Evolutionary conservation across 2,888 invertebrate species (phyloP).

Genomic region (Latrodectus hesperus): DNA sequence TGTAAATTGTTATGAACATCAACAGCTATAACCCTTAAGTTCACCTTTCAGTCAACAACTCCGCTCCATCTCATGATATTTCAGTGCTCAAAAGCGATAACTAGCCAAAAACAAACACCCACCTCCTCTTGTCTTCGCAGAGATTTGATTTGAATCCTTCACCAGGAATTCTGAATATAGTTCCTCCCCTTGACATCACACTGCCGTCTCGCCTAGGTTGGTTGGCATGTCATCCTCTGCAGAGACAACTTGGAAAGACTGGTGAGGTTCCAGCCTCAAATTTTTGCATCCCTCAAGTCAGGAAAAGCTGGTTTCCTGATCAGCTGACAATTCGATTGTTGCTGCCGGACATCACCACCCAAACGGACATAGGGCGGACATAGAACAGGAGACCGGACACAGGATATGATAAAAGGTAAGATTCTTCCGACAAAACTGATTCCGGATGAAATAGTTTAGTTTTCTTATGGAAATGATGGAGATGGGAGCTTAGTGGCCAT

Average conservation of each 20-base stretch:
- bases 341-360: slow-evolving; percentile 59
- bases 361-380: slow-evolving; percentile 25
- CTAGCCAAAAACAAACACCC: slow-evolving; percentile 68
- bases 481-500: too few species aligned
- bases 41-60: too few species aligned
- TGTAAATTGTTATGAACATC: too few species aligned
- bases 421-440: slow-evolving; percentile 58
- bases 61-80: too few species aligned
- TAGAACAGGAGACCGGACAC: slow-evolving; percentile 58
- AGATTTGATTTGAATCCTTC: slow-evolving; percentile 59
- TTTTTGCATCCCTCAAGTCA: slow-evolving; percentile 2
- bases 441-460: slow-evolving; percentile 8
- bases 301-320: slow-evolving; percentile 60
- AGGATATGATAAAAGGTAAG: slow-evolving; percentile 67
- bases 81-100: slow-evolving; percentile 46
- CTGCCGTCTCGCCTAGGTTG: slow-evolving; percentile 1
- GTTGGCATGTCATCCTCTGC: slow-evolving; percentile 24
- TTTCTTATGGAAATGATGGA: neutral
- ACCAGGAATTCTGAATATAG: slow-evolving; percentile 64
- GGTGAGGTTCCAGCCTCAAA: neutral
- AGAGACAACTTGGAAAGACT: neutral
- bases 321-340: slow-evolving; percentile 55
- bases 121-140: slow-evolving; percentile 38
- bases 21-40: too few species aligned
- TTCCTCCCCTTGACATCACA: slow-evolving; percentile 34